phyloP scores from a whole-genome alignment of 1,140 invertebrate species.

The Oryzaephilus surinamensis region DNA sequence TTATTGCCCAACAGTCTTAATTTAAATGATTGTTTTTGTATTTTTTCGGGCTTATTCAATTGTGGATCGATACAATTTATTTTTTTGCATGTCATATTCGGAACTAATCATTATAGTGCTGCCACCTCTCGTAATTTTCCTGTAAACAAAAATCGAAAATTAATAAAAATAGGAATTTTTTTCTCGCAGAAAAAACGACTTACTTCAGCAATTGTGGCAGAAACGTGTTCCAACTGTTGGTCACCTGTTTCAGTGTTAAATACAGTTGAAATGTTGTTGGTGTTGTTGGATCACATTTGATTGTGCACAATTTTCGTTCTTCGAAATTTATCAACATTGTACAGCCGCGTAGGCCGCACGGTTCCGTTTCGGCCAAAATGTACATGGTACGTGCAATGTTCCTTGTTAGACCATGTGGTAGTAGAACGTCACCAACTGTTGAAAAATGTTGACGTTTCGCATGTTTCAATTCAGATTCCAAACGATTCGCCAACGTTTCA shows the following conservation, averaged over 20 bases:
- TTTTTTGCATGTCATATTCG: conserved; percentile 29
- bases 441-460: conserved; percentile 66
- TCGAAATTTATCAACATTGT: conserved; percentile 67
- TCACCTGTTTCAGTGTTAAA: conserved; percentile 70
- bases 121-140: conserved; percentile 32
- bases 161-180: conserved; percentile 1
- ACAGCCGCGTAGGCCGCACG: conserved; percentile 69
- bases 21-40: too few species aligned
- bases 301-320: conserved; percentile 49
- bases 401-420: conserved; percentile 65
- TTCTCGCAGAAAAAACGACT: conserved; percentile 34
- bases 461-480: conserved; percentile 62
- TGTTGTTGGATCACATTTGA: conserved; percentile 71
- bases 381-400: conserved; percentile 65
- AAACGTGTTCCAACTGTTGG: conserved; percentile 68
- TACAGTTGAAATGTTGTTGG: conserved; percentile 79
- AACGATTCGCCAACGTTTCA: conserved; percentile 50
- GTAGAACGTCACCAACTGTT: conserved; percentile 62
- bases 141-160: conserved; percentile 21
- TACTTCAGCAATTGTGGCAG: conserved; percentile 78
- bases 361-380: conserved; percentile 69
- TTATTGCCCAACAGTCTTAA: too few species aligned
- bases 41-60: too few species aligned
- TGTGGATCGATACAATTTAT: conserved; percentile 32
- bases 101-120: conserved; percentile 32